phyloP scores from a whole-genome alignment of 2,888 invertebrate species.

The Catocala fraxini region DNA sequence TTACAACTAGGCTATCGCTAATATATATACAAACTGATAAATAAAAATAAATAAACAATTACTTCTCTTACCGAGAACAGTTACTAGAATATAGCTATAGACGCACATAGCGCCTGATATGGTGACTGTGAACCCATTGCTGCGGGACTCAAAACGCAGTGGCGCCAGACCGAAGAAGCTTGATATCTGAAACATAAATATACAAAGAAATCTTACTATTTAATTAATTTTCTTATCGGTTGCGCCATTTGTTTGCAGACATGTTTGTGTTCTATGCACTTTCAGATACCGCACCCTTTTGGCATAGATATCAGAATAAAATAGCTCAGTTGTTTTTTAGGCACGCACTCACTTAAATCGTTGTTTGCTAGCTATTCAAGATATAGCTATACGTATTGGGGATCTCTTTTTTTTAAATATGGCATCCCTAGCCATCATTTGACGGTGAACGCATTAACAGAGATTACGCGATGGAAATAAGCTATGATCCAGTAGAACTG shows the following conservation, averaged over 20 bases:
- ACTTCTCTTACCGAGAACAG: slow-evolving; percentile 75
- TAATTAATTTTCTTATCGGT: neutral
- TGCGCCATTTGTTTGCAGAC: neutral
- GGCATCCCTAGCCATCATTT: slow-evolving; percentile 3
- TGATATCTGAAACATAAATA: slow-evolving; percentile 67
- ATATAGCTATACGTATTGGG: slow-evolving; percentile 4
- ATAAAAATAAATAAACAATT: too few relatives aligned
- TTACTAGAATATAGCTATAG: slow-evolving; percentile 78
- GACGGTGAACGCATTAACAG: too few relatives aligned
- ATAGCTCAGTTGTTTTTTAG: slow-evolving; percentile 7
- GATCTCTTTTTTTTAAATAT: slow-evolving; percentile 10
- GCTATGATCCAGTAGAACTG: neutral
- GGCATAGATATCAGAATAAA: slow-evolving; percentile 8
- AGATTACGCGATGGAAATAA: slow-evolving; percentile 4
- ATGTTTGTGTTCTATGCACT: slow-evolving; percentile 7
- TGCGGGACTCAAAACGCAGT: slow-evolving; percentile 71
- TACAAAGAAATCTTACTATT: too few relatives aligned
- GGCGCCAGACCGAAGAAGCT: slow-evolving; percentile 82
- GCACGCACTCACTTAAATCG: slow-evolving; percentile 1
- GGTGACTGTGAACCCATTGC: slow-evolving; percentile 71
- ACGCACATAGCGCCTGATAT: slow-evolving; percentile 78
- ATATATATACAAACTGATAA: too few relatives aligned
- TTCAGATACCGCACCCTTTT: slow-evolving; percentile 5
- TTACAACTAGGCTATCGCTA: too few relatives aligned
- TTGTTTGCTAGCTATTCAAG: slow-evolving; percentile 9